A percentile compares a stretch with the other conserved stretches of the same genome.
These are phyloP conservation scores for Pampus argenteus DNA, from an alignment of 2,797 vertebrate species.

Conservation along the genomic window DNA sequence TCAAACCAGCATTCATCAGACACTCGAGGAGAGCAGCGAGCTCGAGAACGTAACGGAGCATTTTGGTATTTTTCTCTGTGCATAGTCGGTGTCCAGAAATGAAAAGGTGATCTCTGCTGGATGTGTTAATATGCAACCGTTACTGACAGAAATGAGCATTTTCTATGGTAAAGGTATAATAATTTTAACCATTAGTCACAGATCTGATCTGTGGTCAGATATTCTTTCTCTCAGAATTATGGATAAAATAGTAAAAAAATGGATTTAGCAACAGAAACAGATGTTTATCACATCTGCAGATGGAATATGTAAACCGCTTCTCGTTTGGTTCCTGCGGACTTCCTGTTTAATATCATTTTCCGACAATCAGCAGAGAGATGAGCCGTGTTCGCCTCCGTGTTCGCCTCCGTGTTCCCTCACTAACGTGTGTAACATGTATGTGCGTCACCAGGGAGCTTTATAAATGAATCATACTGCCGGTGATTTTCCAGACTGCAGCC, in stretches of 20 bases:
- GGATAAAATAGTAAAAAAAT: not conserved
- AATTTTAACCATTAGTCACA: not conserved
- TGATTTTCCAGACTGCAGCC: conserved; percentile 11
- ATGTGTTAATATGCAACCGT: not conserved
- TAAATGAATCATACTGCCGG: conserved; percentile 46
- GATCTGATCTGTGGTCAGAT: not conserved
- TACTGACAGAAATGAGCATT: not conserved
- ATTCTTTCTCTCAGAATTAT: not conserved
- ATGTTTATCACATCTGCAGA: conserved; percentile 5
- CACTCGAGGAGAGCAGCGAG: too few relatives aligned
- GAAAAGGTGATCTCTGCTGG: not conserved
- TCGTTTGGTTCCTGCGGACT: not conserved
- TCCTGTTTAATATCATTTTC: conserved; percentile 12
- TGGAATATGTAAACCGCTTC: not conserved
- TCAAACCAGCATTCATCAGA: too few relatives aligned
- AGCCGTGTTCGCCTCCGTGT: too few relatives aligned
- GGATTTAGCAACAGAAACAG: not conserved
- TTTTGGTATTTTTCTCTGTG: too few relatives aligned
- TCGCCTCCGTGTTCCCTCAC: conserved; percentile 27
- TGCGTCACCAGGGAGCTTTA: conserved; percentile 38
- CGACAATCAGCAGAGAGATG: conserved; percentile 17
- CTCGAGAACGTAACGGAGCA: too few relatives aligned
- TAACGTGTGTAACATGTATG: not conserved
- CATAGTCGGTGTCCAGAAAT: too few relatives aligned
- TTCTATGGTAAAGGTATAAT: not conserved